Evolutionary conservation across 2,888 invertebrate species (phyloP), one percentile per base, ranked within the genome.

Genomic region (Melangyna quadrimaculata): DNA sequence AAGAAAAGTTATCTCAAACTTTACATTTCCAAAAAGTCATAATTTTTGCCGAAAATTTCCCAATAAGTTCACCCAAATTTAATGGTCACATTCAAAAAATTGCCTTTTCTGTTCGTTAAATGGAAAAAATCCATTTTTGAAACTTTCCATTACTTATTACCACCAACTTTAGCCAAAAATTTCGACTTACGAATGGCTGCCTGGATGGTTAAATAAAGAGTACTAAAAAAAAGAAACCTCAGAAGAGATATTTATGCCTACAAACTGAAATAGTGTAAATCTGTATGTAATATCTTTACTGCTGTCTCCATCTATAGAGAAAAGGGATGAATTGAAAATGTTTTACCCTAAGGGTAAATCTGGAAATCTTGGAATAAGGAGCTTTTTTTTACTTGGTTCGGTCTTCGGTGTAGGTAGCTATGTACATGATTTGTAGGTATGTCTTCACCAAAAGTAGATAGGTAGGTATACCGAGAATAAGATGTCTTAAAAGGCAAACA

Each of bases 81-180:
- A 84, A 80, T 80, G 75, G 59, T 77, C 53, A 45, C 75, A 84
- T 80, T 77, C 55, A 51, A 59, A 78, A 51, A 59, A 53, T 71
- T 40, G 45, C 37, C 69, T 63, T 48, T 48, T 69, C 67, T 72
- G 48, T 72, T 77, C 40, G 84, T 71, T 86, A 81, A 86, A 86
- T 86, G 84, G 77, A 86, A 86, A 86, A 81, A 80, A 61, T 73
- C 84, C 84, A 86, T 86, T 86, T 86, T 63, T 55, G 40, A 70
- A 86, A 86, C 81, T 86, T 83, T 80, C 45, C 45, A 80, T 86
- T 77, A 86, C 80, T 86, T 86, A 86, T 86, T 80, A 80, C 67
- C 78, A 79, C 53, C 53, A 65, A 84, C 43, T 72, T 81, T 63
- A 51, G 84, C 69, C 74, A 81, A 77, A 77, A 59, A 37, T 7